phyloP scores from a whole-genome alignment of 2,888 invertebrate genomes.

The Oxyscelio sp. region DNA sequence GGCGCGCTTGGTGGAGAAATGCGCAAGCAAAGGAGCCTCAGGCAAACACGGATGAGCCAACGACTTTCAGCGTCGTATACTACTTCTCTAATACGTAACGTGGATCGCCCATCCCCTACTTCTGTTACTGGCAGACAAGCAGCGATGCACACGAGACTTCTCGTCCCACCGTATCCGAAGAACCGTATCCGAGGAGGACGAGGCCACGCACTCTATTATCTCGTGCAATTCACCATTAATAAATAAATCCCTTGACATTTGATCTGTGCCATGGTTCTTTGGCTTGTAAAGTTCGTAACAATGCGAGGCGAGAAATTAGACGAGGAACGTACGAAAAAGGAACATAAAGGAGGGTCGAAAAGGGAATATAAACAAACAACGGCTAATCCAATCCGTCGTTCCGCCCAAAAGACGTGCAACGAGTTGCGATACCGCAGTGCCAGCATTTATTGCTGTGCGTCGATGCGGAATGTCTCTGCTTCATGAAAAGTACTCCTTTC shows the following conservation, averaged over 20 bases:
- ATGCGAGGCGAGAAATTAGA: conserved; percentile 10
- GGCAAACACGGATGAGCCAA: conserved; percentile 46
- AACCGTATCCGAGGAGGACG: conserved; percentile 56
- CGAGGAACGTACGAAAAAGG: conserved; percentile 11
- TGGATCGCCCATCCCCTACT: conserved; percentile 10
- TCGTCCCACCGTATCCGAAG: conserved; percentile 49
- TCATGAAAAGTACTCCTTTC: conserved; percentile 51
- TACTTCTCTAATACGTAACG: conserved; percentile 31
- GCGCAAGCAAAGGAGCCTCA: conserved; percentile 41
- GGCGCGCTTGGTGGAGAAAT: conserved; percentile 46
- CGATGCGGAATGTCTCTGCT: conserved; percentile 56
- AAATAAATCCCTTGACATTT: conserved; percentile 36
- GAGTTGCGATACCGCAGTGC: conserved; percentile 68
- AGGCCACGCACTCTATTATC: conserved; percentile 63
- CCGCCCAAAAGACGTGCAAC: conserved; percentile 72
- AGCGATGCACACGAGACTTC: conserved; percentile 36
- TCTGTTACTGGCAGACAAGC: conserved; percentile 35
- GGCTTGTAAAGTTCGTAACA: conserved; percentile 36
- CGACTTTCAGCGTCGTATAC: conserved; percentile 32
- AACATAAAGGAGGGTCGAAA: conserved; percentile 21
- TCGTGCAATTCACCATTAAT: conserved; percentile 57
- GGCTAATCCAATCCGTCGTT: conserved; percentile 74
- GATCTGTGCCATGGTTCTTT: conserved; percentile 19
- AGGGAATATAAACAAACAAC: conserved; percentile 55
- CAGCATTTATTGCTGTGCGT: conserved; percentile 59